Evolutionary conservation across 2,113 vertebrate genomes (phyloP), one percentile per base, ranked within the genome.

Genomic region (Megalops atlanticus): DNA sequence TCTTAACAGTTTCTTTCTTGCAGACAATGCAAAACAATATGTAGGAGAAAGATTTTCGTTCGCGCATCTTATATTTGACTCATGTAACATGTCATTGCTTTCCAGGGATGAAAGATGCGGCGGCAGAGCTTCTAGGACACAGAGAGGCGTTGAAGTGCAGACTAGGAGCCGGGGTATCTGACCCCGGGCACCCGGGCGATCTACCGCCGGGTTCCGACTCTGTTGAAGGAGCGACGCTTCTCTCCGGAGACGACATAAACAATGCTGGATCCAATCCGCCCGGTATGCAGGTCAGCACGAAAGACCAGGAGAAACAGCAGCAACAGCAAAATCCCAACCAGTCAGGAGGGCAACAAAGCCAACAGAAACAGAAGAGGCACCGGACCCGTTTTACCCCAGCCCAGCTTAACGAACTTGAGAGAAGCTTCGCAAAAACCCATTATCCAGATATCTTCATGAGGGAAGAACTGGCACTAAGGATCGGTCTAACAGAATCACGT

Each of bases 381-480:
- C 93, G 98, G 89, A 99, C 98, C 85, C 97, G 98, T 86, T 99
- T 99, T 93, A 99, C 98, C 0, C 97, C 97, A 0, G 98, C 97
- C 7, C 98, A 99, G 89, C 97, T 99, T 83, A 99, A 99, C 92
- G 98, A 99, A 88, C 89, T 99, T 89, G 98, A 99, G 92, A 94
- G 98, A 81, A 99, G 97, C 94, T 99, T 99, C 92, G 98, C 98
- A 85, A 99, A 99, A 90, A 99, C 98, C 31, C 97, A 99, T 92
- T 99, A 99, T 85, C 98, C 98, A 0, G 97, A 99, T 88, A 99
- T 99, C 95, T 99, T 99, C 89, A 99, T 99, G 98, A 90, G 98
- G 5, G 97, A 99, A 87, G 97, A 99, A 84, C 92, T 99, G 93
- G 98, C 97, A 35, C 89, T 99, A 85, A 95, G 97, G 85, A 97